Conservation (phyloP, 2,888 invertebrate species). For the Drosophila lutescens region DNA sequence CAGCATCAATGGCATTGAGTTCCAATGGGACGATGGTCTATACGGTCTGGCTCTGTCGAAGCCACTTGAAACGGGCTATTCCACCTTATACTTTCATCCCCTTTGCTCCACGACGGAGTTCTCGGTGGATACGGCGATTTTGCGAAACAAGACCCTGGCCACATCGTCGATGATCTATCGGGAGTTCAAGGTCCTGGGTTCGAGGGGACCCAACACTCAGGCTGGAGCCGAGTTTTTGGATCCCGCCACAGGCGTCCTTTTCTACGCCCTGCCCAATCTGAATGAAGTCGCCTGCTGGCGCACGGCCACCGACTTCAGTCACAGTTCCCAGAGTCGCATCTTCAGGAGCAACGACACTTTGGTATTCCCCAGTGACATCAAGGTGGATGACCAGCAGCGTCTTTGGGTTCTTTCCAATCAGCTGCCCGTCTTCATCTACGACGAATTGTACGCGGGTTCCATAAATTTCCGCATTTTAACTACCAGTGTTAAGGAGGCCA, state of each 20-base stretch:
- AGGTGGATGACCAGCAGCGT: constrained; percentile 89
- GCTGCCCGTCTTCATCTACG: constrained; percentile 89
- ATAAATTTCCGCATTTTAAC: constrained; percentile 90
- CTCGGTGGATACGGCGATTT: constrained; percentile 88
- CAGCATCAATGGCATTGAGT: constrained; percentile 88
- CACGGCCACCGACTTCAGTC: constrained; percentile 88
- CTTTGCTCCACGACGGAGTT: constrained; percentile 91
- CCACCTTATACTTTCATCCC: constrained; percentile 92
- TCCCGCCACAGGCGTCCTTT: constrained; percentile 89
- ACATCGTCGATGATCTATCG: constrained; percentile 85
- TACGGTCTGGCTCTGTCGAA: constrained; percentile 90
- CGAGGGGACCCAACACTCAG: constrained; percentile 89
- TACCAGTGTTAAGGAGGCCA: constrained; percentile 88
- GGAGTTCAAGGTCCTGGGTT: constrained; percentile 88
- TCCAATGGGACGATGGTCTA: constrained; percentile 91
- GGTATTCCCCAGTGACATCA: constrained; percentile 91
- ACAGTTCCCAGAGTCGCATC: constrained; percentile 89
- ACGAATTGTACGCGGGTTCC: constrained; percentile 86
- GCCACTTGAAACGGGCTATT: constrained; percentile 87
- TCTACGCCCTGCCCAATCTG: constrained; percentile 90
- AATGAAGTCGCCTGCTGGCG: constrained; percentile 93
- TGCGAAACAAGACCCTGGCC: constrained; percentile 87
- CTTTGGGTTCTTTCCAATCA: constrained; percentile 91
- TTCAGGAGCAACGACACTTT: constrained; percentile 89
- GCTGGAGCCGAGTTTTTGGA: constrained; percentile 90